Evolutionary conservation across 2,113 vertebrate species (phyloP).

Genomic region (Anseranas semipalmata): DNA sequence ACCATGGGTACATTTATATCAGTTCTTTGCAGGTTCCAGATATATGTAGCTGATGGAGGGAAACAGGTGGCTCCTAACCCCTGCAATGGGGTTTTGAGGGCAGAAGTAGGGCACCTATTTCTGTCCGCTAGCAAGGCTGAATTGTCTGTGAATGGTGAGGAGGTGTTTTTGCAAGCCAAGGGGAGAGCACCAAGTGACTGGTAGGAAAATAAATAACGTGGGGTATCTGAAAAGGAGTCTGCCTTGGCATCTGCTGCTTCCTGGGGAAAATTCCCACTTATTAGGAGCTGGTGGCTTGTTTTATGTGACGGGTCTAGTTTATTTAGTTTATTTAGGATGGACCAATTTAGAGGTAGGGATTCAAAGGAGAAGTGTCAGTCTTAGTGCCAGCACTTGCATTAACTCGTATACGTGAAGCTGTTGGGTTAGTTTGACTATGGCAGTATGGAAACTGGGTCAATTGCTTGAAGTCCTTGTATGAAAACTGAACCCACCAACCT

Average conservation of each 20-base stretch:
- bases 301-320: not conserved
- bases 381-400: not conserved
- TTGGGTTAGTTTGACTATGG: not conserved
- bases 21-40: not conserved
- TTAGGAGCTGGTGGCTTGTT: not conserved
- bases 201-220: not conserved
- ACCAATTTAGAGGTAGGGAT: not conserved
- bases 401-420: fast-evolving
- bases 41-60: not conserved
- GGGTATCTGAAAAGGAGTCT: not conserved
- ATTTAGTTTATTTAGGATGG: not conserved
- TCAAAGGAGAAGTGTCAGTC: not conserved
- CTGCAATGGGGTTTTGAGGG: not conserved
- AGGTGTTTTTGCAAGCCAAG: not conserved
- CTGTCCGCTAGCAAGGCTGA: not conserved
- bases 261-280: not conserved
- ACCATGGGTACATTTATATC: not conserved
- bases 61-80: not conserved
- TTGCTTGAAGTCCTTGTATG: not conserved
- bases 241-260: not conserved
- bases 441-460: not conserved
- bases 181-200: not conserved
- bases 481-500: not conserved
- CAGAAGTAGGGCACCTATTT: not conserved
- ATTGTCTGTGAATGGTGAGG: not conserved